phyloP scores from a whole-genome alignment of 1,140 invertebrate genomes.

The Diplogasteroides magnus region DNA sequence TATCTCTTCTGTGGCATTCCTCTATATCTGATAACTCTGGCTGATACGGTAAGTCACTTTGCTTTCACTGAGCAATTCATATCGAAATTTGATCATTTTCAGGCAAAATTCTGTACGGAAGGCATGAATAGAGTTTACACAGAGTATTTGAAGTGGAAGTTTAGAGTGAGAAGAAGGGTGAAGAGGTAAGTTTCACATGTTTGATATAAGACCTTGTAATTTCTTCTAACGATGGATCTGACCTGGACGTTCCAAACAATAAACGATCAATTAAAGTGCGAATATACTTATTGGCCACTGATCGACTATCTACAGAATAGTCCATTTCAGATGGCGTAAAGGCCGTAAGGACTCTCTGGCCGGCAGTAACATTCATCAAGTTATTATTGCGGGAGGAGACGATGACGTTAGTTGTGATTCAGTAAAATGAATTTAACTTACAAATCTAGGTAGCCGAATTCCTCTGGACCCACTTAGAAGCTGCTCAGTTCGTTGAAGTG shows the following conservation, averaged over 20 bases:
- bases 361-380: constrained; percentile 22
- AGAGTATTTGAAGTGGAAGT: constrained; percentile 49
- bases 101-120: constrained; percentile 55
- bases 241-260: neutral
- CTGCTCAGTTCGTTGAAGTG: constrained; percentile 52
- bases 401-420: constrained; percentile 30
- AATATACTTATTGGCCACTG: neutral
- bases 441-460: constrained; percentile 47
- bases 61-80: constrained; percentile 6
- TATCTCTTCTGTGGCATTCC: constrained; percentile 51
- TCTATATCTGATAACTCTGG: constrained; percentile 51
- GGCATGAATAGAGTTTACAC: constrained; percentile 50
- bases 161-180: constrained; percentile 36
- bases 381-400: constrained; percentile 49
- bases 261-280: too few species aligned
- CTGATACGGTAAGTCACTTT: constrained; percentile 47
- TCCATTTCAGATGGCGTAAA: neutral
- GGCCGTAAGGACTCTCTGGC: constrained; percentile 23
- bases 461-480: constrained; percentile 53
- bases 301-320: neutral
- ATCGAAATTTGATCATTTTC: too few species aligned
- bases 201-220: too few species aligned
- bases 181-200: constrained; percentile 27
- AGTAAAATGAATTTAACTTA: constrained; percentile 16
- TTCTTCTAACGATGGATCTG: too few species aligned